phyloP scores from a whole-genome alignment of 1,140 invertebrate genomes.

The Drosophila auraria region DNA sequence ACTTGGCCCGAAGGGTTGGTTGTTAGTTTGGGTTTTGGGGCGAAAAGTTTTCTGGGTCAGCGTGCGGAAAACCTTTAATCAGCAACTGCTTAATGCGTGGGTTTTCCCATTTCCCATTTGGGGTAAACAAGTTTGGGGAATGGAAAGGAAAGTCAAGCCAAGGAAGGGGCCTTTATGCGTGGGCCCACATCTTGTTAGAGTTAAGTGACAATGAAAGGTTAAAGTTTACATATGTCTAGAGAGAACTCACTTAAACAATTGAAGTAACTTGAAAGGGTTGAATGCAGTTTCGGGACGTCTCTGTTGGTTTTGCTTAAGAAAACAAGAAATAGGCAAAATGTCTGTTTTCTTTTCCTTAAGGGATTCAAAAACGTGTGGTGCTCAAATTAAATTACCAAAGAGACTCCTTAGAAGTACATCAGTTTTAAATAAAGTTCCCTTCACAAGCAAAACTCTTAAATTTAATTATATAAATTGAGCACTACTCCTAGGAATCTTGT shows the following conservation, averaged over 20 bases:
- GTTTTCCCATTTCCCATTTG: conserved; percentile 22
- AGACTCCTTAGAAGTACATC: background rate
- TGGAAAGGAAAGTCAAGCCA: background rate
- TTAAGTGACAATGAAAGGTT: conserved; percentile 49
- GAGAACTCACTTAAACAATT: conserved; percentile 14
- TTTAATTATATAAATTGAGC: background rate
- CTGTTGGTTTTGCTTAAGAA: conserved; percentile 17
- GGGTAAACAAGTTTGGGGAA: conserved; percentile 9
- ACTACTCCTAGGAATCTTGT: background rate
- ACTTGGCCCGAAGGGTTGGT: conserved; percentile 15
- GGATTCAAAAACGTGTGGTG: background rate
- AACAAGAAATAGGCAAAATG: background rate
- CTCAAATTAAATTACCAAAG: conserved; percentile 4
- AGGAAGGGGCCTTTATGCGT: background rate
- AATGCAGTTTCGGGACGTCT: background rate
- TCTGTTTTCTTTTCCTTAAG: background rate
- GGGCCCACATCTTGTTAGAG: conserved; percentile 31
- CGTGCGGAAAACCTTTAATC: conserved; percentile 54
- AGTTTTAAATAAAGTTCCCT: background rate
- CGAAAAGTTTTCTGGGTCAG: conserved; percentile 44
- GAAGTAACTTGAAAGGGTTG: conserved; percentile 12
- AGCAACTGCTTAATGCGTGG: conserved; percentile 43
- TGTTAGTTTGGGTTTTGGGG: conserved; percentile 3
- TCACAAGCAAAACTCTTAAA: background rate
- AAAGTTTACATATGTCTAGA: conserved; percentile 27